These are phyloP conservation scores for Indicator indicator DNA, from an alignment of 2,113 vertebrate species.

Conservation along the genomic window DNA sequence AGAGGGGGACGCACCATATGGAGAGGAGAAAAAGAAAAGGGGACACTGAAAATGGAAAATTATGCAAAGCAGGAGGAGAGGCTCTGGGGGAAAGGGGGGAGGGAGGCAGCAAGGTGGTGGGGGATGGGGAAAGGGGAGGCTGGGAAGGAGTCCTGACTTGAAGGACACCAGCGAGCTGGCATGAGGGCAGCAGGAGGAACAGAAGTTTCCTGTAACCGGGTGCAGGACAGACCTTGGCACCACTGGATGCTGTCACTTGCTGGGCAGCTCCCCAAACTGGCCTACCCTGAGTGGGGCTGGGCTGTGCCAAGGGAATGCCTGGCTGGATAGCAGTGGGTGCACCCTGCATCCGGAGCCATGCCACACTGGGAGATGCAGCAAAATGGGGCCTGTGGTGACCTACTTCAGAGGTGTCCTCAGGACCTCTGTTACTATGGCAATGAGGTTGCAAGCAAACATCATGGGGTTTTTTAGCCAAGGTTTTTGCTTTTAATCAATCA, in stretches of 20 bases:
- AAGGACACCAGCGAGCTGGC: conserved; percentile 15
- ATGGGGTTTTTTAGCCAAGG: conserved; percentile 3
- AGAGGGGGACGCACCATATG: conserved; percentile 68
- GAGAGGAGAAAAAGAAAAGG: conserved; percentile 70
- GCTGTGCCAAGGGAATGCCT: fast-evolving
- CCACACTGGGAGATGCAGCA: not conserved
- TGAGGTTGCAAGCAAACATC: conserved; percentile 7
- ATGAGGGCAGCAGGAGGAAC: not conserved
- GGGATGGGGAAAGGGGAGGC: conserved; percentile 61
- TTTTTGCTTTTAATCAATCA: conserved; percentile 31
- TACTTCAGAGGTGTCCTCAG: conserved; percentile 40
- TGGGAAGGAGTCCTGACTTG: conserved; percentile 38
- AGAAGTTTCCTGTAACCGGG: not conserved
- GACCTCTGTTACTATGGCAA: conserved; percentile 33
- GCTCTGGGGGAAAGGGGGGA: conserved; percentile 44
- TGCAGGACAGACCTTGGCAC: not conserved
- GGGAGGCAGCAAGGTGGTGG: conserved; percentile 18
- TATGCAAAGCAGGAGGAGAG: conserved; percentile 68
- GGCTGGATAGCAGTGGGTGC: not conserved
- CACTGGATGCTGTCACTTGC: not conserved
- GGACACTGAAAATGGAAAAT: conserved; percentile 74
- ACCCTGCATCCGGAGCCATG: not conserved
- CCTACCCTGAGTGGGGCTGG: not conserved
- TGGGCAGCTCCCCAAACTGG: not conserved
- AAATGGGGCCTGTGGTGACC: not conserved